A percentile compares a stretch with the other conserved stretches of the same genome.
Conservation (phyloP, 2,888 invertebrate species). For the Anoncus sp. region DNA sequence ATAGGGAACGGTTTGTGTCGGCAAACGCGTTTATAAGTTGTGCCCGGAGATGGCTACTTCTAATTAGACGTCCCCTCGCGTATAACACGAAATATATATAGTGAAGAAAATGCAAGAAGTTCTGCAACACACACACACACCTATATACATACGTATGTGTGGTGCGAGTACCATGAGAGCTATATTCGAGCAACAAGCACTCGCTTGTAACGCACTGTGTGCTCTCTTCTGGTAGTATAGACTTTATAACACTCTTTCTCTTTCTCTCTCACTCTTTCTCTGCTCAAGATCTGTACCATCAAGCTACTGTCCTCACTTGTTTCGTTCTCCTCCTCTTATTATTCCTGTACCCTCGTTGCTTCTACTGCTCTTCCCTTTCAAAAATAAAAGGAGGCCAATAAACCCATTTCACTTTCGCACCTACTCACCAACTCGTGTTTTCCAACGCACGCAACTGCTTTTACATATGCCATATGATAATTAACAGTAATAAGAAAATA, state of each 20-base stretch:
- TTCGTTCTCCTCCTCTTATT: conserved; percentile 46
- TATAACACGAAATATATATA: conserved; percentile 2
- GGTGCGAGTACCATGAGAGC: conserved; percentile 33
- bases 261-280: conserved; percentile 13
- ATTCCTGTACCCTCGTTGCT: not conserved
- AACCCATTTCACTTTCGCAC: conserved; percentile 51
- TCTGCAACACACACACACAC: not conserved
- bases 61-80: conserved; percentile 46
- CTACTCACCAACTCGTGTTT: conserved; percentile 29
- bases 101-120: conserved; percentile 29
- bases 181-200: conserved; percentile 57
- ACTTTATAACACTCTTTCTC: conserved; percentile 13
- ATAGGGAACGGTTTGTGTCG: not conserved
- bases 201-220: conserved; percentile 42
- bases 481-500: not conserved
- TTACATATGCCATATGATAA: not conserved
- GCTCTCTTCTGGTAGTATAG: conserved; percentile 11
- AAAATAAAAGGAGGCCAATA: conserved; percentile 46
- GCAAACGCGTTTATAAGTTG: conserved; percentile 31
- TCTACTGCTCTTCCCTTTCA: conserved; percentile 28
- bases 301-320: conserved; percentile 32
- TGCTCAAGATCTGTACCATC: conserved; percentile 30
- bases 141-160: not conserved
- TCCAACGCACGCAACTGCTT: not conserved
- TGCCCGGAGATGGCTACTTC: conserved; percentile 41